These are phyloP conservation scores for Scaptodrosophila latifasciaeformis DNA, from an alignment of 2,888 invertebrate genomes.

Conservation along the genomic window DNA sequence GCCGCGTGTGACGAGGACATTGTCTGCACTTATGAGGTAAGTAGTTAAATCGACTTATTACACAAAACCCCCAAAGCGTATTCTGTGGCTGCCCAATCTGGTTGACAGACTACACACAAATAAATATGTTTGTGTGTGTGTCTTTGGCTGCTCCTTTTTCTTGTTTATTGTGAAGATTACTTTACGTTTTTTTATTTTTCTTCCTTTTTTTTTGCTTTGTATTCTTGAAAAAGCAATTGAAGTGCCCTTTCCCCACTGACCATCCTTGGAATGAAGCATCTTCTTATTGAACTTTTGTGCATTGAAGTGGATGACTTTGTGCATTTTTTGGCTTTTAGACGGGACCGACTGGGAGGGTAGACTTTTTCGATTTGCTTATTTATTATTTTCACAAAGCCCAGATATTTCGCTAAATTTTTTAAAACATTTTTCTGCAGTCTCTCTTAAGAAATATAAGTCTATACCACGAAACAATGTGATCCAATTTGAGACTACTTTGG, in stretches of 20 bases:
- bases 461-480: no score
- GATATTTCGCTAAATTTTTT: constrained; percentile 62
- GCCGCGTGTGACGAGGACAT: constrained; percentile 50
- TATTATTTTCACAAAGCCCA: constrained; percentile 66
- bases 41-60: constrained; percentile 59
- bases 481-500: no score
- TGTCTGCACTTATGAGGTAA: constrained; percentile 74
- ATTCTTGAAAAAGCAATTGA: constrained; percentile 40
- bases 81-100: no score
- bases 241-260: constrained; percentile 21
- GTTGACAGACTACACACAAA: not conserved
- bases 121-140: not conserved
- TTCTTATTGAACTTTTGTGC: constrained; percentile 66
- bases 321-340: constrained; percentile 28
- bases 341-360: not conserved
- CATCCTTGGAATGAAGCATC: no score
- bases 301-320: constrained; percentile 61
- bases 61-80: constrained; percentile 16
- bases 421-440: no score
- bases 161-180: constrained; percentile 59
- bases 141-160: constrained; percentile 18
- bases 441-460: no score
- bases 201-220: constrained; percentile 2
- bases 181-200: constrained; percentile 29
- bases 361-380: constrained; percentile 50